phyloP scores from a whole-genome alignment of 2,113 vertebrate genomes.

The Crotalus tigris region DNA sequence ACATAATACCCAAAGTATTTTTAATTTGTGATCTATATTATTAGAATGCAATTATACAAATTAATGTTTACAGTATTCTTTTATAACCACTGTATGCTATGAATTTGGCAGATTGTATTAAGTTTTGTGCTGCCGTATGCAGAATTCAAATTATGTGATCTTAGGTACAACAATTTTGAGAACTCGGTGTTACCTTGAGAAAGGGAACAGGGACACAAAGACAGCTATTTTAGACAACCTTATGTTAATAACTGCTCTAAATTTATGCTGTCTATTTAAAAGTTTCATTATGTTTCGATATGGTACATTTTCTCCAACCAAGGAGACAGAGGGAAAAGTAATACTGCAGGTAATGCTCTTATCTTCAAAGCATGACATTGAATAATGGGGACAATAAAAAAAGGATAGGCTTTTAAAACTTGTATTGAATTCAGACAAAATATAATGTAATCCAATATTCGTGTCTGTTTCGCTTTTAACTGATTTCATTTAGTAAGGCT shows the following conservation, averaged over 20 bases:
- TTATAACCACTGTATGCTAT: slow-evolving; percentile 55
- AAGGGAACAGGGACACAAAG: slow-evolving; percentile 43
- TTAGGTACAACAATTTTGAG: slow-evolving; percentile 59
- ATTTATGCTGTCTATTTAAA: slow-evolving; percentile 27
- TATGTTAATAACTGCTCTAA: slow-evolving; percentile 46
- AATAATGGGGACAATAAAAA: slow-evolving; percentile 65
- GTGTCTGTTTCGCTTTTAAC: slow-evolving; percentile 5
- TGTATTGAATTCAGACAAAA: slow-evolving; percentile 43
- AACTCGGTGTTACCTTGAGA: slow-evolving; percentile 66
- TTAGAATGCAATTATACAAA: slow-evolving; percentile 68
- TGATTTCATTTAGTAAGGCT: neutral
- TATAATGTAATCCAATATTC: slow-evolving; percentile 21
- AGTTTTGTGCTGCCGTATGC: slow-evolving; percentile 70
- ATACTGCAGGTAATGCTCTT: slow-evolving; percentile 57
- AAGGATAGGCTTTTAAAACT: slow-evolving; percentile 64
- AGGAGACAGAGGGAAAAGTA: slow-evolving; percentile 71
- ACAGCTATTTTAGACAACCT: slow-evolving; percentile 52
- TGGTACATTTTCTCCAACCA: slow-evolving; percentile 59
- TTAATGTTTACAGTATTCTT: slow-evolving; percentile 66
- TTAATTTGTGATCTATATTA: slow-evolving; percentile 64
- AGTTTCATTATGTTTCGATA: slow-evolving; percentile 45
- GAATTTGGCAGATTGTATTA: slow-evolving; percentile 71
- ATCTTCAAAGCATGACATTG: slow-evolving; percentile 53
- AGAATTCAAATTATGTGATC: slow-evolving; percentile 76
- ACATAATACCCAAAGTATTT: slow-evolving; percentile 63